A percentile compares a stretch with the other conserved stretches of the same genome.
Evolutionary conservation across 2,888 invertebrate species (phyloP).

Genomic region (Tubiluchus corallicola): DNA sequence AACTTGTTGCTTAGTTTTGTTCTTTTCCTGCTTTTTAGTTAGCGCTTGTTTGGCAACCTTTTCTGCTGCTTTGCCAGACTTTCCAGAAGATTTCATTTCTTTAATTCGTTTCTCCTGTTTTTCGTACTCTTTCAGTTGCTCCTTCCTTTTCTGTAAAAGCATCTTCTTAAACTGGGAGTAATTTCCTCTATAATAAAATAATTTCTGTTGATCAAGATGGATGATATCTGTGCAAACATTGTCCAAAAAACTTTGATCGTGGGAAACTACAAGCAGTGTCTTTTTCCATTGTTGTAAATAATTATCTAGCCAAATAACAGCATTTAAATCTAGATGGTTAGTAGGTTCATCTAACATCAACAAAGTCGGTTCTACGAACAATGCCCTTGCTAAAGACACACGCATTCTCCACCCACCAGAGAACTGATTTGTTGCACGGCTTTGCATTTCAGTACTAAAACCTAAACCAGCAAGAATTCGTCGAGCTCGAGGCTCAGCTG

Average conservation of each 20-base stretch:
- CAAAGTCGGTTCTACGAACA: conserved; percentile 93
- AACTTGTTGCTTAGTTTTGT: conserved; percentile 44
- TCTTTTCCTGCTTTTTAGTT: conserved; percentile 69
- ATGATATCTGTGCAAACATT: conserved; percentile 98
- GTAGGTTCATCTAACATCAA: conserved; percentile 95
- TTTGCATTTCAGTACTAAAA: conserved; percentile 57
- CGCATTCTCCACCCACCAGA: conserved; percentile 95
- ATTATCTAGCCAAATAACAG: conserved; percentile 99
- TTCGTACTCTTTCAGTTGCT: conserved; percentile 89
- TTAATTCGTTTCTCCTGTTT: conserved; percentile 92
- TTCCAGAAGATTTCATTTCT: conserved; percentile 81
- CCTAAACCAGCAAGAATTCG: conserved; percentile 93
- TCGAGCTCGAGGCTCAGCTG: conserved; percentile 87
- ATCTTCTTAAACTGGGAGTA: conserved; percentile 74
- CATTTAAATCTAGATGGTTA: conserved; percentile 95
- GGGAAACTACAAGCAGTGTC: conserved; percentile 89
- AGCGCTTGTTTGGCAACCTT: conserved; percentile 78
- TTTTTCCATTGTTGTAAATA: conserved; percentile 98
- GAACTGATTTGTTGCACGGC: conserved; percentile 51
- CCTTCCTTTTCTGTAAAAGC: conserved; percentile 84
- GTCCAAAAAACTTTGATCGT: conserved; percentile 98
- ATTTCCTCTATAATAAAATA: conserved; percentile 82
- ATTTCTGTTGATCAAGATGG: conserved; percentile 80
- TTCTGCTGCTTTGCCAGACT: conserved; percentile 87
- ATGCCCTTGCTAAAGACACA: conserved; percentile 83